Evolutionary conservation across 2,113 vertebrate species (phyloP).

Genomic region (Saccopteryx leptura): DNA sequence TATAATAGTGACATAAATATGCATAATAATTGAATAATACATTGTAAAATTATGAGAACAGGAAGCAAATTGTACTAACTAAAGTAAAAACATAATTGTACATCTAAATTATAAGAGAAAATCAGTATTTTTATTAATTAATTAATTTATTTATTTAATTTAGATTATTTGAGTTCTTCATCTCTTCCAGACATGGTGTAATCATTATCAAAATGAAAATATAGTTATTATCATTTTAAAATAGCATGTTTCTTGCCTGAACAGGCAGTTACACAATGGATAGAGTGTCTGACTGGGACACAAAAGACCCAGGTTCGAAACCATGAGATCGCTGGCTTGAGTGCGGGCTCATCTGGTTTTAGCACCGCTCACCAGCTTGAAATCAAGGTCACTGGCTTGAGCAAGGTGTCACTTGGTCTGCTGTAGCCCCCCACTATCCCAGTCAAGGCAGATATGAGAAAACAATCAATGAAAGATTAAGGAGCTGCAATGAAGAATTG

Average conservation of each 20-base stretch:
- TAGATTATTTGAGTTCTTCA: not conserved
- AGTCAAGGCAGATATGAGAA: no score
- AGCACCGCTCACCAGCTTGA: no score
- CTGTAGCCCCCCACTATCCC: no score
- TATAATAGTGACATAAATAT: not conserved
- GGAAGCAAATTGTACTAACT: not conserved
- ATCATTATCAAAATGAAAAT: not conserved
- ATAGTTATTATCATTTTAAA: not conserved
- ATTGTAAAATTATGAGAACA: not conserved
- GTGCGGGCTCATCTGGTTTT: no score
- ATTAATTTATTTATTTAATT: not conserved
- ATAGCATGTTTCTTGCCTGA: not conserved
- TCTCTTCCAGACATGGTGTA: not conserved
- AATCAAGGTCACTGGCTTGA: no score
- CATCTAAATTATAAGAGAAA: not conserved
- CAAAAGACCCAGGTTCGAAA: no score
- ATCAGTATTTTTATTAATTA: not conserved
- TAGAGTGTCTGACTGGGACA: no score
- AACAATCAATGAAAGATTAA: no score
- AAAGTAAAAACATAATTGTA: not conserved
- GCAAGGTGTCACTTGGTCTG: no score
- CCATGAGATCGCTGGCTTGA: no score
- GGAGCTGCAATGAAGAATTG: no score
- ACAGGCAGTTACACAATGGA: no score
- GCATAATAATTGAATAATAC: not conserved